Percentiles rank a stretch among this genome's conserved stretches.
These are phyloP conservation scores for Drosophila formosana DNA, from an alignment of 2,888 invertebrate species.

Conservation along the genomic window DNA sequence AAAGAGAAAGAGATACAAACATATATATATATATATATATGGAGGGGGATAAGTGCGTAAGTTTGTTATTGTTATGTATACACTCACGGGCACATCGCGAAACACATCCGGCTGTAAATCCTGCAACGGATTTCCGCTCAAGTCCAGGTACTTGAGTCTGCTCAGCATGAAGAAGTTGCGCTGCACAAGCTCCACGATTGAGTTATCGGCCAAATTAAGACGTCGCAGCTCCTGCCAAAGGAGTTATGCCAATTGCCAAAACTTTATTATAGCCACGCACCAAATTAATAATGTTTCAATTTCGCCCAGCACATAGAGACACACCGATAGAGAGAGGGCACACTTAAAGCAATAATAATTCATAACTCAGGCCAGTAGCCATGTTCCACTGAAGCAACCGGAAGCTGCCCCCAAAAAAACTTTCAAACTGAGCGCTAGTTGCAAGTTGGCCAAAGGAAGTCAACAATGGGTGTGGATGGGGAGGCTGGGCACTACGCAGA, in stretches of 20 bases:
- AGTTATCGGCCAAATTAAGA: constrained; percentile 89
- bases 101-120: constrained; percentile 92
- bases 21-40: background rate
- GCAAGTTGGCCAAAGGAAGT: constrained; percentile 31
- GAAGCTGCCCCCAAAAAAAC: constrained; percentile 58
- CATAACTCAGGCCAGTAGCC: constrained; percentile 62
- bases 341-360: constrained; percentile 60
- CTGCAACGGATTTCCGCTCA: constrained; percentile 90
- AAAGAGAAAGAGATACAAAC: constrained; percentile 12
- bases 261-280: constrained; percentile 63
- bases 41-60: constrained; percentile 35
- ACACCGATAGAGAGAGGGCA: background rate
- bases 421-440: constrained; percentile 37
- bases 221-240: constrained; percentile 87
- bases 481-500: constrained; percentile 24
- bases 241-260: constrained; percentile 51
- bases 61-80: constrained; percentile 27
- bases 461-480: background rate
- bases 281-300: constrained; percentile 72
- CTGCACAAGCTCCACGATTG: constrained; percentile 89
- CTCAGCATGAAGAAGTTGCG: constrained; percentile 91
- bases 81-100: constrained; percentile 89
- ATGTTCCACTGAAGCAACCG: constrained; percentile 23
- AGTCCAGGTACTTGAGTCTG: constrained; percentile 89
- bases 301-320: constrained; percentile 15